Percentiles rank a stretch among this genome's conserved stretches.
Evolutionary conservation across 2,113 vertebrate genomes (phyloP).

Genomic region (Ictalurus furcatus): DNA sequence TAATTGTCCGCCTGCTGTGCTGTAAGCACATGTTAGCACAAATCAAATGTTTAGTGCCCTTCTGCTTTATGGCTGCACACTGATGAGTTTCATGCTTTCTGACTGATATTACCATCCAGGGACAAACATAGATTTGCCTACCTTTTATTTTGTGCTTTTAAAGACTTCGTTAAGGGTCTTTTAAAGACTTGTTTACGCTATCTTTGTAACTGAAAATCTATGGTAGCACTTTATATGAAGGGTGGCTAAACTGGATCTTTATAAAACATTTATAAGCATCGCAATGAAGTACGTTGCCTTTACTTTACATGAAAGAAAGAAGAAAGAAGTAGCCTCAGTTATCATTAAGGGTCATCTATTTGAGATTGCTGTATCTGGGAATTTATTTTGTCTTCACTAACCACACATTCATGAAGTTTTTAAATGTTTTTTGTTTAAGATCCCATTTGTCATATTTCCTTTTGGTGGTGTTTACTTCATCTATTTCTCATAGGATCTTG

Average conservation of each 20-base stretch:
- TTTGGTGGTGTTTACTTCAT: too few species aligned
- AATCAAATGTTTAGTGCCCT: constrained; percentile 14
- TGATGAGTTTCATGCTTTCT: constrained; percentile 11
- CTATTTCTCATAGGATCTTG: neutral
- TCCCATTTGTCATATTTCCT: neutral
- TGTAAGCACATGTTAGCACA: neutral
- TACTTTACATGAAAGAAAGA: neutral
- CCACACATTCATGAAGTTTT: too few species aligned
- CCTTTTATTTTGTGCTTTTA: neutral
- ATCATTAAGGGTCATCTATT: neutral
- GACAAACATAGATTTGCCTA: neutral
- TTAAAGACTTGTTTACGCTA: neutral
- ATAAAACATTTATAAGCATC: neutral
- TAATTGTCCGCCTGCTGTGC: neutral
- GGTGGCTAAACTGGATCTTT: neutral
- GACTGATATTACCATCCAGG: neutral
- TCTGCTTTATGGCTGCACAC: neutral
- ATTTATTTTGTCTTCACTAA: neutral
- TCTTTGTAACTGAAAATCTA: constrained; percentile 22
- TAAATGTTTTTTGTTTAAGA: neutral
- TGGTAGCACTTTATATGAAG: neutral
- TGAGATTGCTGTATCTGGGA: neutral
- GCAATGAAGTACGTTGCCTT: neutral
- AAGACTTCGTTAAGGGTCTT: neutral
- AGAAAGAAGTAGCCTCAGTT: neutral